These are phyloP conservation scores for Notoglanidium macrostoma DNA, from an alignment of 2,797 vertebrate species.

Conservation along the genomic window DNA sequence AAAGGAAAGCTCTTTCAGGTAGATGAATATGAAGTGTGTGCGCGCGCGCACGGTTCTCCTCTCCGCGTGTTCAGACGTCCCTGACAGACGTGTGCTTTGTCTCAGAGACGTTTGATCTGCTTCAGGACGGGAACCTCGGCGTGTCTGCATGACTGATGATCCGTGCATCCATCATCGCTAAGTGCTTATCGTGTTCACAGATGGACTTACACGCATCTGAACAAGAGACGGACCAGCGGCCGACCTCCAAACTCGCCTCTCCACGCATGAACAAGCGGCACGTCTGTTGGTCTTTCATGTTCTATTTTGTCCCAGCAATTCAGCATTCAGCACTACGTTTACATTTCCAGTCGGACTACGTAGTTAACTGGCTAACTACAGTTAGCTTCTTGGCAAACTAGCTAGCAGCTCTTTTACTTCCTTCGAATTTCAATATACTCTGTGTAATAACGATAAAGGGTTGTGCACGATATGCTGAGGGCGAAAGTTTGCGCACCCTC, in stretches of 20 bases:
- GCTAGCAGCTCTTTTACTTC: background rate
- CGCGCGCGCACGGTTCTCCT: background rate
- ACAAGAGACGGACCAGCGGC: background rate
- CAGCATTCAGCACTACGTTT: background rate
- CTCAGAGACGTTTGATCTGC: slow-evolving; percentile 33
- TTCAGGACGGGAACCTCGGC: slow-evolving; percentile 3
- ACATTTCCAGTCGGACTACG: background rate
- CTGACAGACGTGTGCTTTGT: slow-evolving; percentile 31
- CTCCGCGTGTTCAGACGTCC: background rate
- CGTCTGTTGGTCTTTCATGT: background rate
- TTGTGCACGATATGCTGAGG: background rate
- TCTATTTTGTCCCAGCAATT: background rate
- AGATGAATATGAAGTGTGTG: background rate
- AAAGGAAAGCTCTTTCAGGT: background rate
- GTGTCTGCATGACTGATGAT: slow-evolving; percentile 24
- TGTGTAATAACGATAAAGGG: background rate
- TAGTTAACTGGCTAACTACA: background rate
- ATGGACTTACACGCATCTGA: slow-evolving; percentile 17
- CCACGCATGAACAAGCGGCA: background rate
- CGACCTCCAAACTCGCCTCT: background rate
- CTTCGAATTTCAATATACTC: background rate
- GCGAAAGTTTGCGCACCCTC: background rate
- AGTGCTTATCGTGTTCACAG: slow-evolving; percentile 26
- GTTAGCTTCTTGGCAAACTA: background rate
- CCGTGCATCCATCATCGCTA: slow-evolving; percentile 34